A percentile compares a stretch with the other conserved stretches of the same genome.
Evolutionary conservation across 2,888 invertebrate genomes (phyloP).

Genomic region (Ichneumoninae sp.): DNA sequence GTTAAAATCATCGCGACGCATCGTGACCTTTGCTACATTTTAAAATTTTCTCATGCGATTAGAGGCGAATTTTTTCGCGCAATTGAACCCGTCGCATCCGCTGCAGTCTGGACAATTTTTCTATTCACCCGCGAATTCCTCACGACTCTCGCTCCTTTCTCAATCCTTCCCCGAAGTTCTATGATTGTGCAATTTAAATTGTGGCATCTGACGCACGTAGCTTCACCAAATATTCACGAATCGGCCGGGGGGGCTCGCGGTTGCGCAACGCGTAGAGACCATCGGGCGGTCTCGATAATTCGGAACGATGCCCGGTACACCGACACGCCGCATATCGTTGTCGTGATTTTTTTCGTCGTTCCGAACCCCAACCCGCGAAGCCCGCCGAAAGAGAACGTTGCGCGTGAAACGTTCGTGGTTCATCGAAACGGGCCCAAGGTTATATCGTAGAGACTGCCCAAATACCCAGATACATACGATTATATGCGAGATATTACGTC

Average conservation of each 20-base stretch:
- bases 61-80: neutral
- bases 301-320: neutral
- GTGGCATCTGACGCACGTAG: constrained; percentile 7
- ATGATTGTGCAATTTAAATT: constrained; percentile 40
- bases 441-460: constrained; percentile 76
- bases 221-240: constrained; percentile 27
- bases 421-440: constrained; percentile 80
- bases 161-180: constrained; percentile 22
- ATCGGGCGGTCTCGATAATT: constrained; percentile 24
- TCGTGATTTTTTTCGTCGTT: constrained; percentile 28
- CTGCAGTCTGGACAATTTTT: neutral
- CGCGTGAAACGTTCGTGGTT: constrained; percentile 38
- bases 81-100: neutral
- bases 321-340: neutral
- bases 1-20: neutral
- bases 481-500: constrained; percentile 67
- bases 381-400: constrained; percentile 46
- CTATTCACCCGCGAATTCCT: neutral
- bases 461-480: constrained; percentile 82
- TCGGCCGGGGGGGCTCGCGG: neutral
- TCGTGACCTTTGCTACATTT: constrained; percentile 5
- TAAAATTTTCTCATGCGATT: constrained; percentile 7
- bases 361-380: constrained; percentile 27
- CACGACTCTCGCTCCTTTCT: constrained; percentile 1
- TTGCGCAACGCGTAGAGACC: constrained; percentile 27